Percentiles rank a stretch among this genome's conserved stretches.
Evolutionary conservation across 2,113 vertebrate genomes (phyloP).

Genomic region (Antennarius striatus): DNA sequence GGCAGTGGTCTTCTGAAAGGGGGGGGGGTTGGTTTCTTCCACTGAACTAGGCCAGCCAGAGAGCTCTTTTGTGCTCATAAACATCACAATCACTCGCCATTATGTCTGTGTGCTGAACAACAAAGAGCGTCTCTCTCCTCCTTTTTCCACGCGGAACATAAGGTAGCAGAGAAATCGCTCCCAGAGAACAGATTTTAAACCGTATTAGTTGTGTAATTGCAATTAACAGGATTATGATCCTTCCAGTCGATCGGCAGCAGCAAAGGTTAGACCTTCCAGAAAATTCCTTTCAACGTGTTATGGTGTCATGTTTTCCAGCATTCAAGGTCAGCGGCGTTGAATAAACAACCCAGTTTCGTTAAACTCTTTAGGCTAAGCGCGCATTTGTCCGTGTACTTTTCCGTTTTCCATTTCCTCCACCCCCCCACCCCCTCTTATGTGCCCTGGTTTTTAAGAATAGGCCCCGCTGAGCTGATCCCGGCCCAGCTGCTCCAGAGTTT

Average conservation of each 20-base stretch:
- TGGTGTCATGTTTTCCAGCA: neutral
- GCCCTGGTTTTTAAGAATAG: conserved; percentile 70
- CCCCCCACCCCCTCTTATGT: neutral
- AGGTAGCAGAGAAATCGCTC: too few species aligned
- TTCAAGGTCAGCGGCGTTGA: neutral
- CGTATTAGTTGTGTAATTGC: conserved; percentile 7
- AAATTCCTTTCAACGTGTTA: too few species aligned
- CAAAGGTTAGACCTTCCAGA: neutral
- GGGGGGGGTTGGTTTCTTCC: neutral
- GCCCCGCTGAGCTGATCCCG: conserved; percentile 53
- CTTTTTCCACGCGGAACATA: conserved; percentile 2
- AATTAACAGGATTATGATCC: neutral
- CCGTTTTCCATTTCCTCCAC: conserved; percentile 24
- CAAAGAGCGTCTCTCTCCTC: neutral
- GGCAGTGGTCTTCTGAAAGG: too few species aligned
- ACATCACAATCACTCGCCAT: conserved; percentile 27
- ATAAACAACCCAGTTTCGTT: conserved; percentile 49
- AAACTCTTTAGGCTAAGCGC: conserved; percentile 51
- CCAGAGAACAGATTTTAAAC: conserved; percentile 4
- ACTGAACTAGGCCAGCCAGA: conserved; percentile 36
- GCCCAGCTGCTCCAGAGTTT: conserved; percentile 63
- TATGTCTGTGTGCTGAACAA: conserved; percentile 45
- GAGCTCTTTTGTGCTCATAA: conserved; percentile 41
- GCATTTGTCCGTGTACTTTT: conserved; percentile 13
- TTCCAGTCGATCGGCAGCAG: neutral